phyloP scores from a whole-genome alignment of 1,140 invertebrate genomes.

The silkworm (Bombyx mori) region DNA sequence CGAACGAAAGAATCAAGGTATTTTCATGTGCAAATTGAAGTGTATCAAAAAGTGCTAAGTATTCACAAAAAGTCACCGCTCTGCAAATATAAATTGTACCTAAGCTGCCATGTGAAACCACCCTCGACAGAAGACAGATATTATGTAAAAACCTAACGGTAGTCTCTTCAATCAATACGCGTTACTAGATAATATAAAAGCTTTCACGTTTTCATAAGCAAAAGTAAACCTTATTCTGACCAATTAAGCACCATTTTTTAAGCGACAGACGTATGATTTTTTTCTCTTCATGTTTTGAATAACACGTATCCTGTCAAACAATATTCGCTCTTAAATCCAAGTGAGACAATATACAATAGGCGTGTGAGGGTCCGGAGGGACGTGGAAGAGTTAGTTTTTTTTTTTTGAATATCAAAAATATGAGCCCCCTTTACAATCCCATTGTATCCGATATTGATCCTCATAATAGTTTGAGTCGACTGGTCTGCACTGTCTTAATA shows the following conservation, averaged over 20 bases:
- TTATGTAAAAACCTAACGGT: slow-evolving; percentile 67
- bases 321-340: slow-evolving; percentile 40
- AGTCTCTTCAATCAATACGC: slow-evolving; percentile 68
- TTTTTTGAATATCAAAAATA: slow-evolving; percentile 63
- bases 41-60: slow-evolving; percentile 10
- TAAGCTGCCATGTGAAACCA: slow-evolving; percentile 31
- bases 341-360: slow-evolving; percentile 28
- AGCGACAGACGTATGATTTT: slow-evolving; percentile 22
- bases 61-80: slow-evolving; percentile 29
- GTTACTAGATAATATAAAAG: slow-evolving; percentile 65
- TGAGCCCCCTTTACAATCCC: slow-evolving; percentile 66
- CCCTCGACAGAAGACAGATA: slow-evolving; percentile 57
- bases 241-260: slow-evolving; percentile 19
- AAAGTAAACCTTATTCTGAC: slow-evolving; percentile 26
- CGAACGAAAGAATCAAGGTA: too few species aligned
- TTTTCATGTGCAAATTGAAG: too few species aligned
- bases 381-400: slow-evolving; percentile 58
- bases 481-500: slow-evolving; percentile 57
- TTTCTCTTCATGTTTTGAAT: slow-evolving; percentile 45
- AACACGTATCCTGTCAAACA: slow-evolving; percentile 44
- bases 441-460: slow-evolving; percentile 68
- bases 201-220: slow-evolving; percentile 30
- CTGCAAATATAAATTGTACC: slow-evolving; percentile 23
- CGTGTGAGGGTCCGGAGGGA: slow-evolving; percentile 24
- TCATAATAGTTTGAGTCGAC: slow-evolving; percentile 59